Conservation (phyloP, 2,888 invertebrate genomes). For the Antheraea yamamai region DNA sequence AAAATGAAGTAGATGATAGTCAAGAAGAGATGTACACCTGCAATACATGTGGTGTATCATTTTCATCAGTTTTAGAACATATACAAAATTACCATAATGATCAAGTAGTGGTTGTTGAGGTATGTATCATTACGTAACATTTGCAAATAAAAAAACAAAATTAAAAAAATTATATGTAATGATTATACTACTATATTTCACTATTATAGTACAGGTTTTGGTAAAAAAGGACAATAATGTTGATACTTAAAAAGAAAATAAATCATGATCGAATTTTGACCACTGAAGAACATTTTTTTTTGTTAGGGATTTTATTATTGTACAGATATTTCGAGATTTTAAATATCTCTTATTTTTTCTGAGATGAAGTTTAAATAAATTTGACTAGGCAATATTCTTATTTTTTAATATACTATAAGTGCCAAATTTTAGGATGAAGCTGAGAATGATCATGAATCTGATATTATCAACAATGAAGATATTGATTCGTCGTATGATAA, state of each 20-base stretch:
- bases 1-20: constrained; percentile 42
- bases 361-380: too few relatives aligned
- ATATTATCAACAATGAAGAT: constrained; percentile 12
- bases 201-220: too few relatives aligned
- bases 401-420: too few relatives aligned
- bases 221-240: too few relatives aligned
- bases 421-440: constrained; percentile 46
- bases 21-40: constrained; percentile 82
- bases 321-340: too few relatives aligned
- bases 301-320: too few relatives aligned
- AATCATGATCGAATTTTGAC: too few relatives aligned
- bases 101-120: constrained; percentile 86
- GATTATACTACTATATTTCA: too few relatives aligned
- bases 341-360: not conserved
- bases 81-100: constrained; percentile 85
- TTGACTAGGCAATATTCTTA: too few relatives aligned
- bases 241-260: too few relatives aligned
- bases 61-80: constrained; percentile 84
- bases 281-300: too few relatives aligned
- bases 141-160: not conserved
- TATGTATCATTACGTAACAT: constrained; percentile 34
- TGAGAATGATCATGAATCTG: constrained; percentile 24
- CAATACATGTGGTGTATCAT: constrained; percentile 84
- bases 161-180: too few relatives aligned
- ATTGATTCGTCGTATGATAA: constrained; percentile 36